Evolutionary conservation across 2,113 vertebrate genomes (phyloP), one percentile per base, ranked within the genome.

Genomic region (Neolamprologus caudopunctatus): DNA sequence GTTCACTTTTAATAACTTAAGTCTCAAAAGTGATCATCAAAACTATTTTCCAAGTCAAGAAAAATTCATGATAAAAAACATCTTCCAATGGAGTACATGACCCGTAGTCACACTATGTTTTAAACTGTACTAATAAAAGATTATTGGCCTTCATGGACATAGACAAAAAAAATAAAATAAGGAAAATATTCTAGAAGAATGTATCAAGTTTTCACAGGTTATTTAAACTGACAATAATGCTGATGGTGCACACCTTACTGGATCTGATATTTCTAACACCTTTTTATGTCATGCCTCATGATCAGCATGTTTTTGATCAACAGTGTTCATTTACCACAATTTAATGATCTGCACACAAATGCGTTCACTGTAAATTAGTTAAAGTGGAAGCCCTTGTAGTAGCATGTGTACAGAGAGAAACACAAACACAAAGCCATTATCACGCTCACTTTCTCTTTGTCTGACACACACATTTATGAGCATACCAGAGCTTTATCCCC

Each of bases 391-490:
- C 4, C 40, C 71, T 47, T 28, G 9, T 28, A 31, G 24, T 75
- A 50, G 73, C 26, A n/a, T 33, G 47, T 79, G 2, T 14, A 35
- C 54, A 33, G 61, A 84, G 35, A 45, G 7, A 75, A 31, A 73
- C 11, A 47, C 16, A 81, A 54, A 81, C 37, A 68, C 9, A 50
- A 58, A 84, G 50, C 35, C 12, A 13, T 79, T 40, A 28, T 71
- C 82, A 78, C 24, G 16, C 61, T 81, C 55, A 89, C 92, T 87
- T 84, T 89, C 88, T 57, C 85, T 89, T 86, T 86, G 84, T 79
- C 33, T 53, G 37, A 83, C 82, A 66, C 57, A 1, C 40, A 84
- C 88, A 79, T 88, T 31, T 68, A 79, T 19, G 9, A 82, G 58
- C 88, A 90, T 88, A 66, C 90, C 88, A 33, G 51, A 4, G 54